phyloP scores from a whole-genome alignment of 1,140 invertebrate genomes.

The Drosophila suzukii region DNA sequence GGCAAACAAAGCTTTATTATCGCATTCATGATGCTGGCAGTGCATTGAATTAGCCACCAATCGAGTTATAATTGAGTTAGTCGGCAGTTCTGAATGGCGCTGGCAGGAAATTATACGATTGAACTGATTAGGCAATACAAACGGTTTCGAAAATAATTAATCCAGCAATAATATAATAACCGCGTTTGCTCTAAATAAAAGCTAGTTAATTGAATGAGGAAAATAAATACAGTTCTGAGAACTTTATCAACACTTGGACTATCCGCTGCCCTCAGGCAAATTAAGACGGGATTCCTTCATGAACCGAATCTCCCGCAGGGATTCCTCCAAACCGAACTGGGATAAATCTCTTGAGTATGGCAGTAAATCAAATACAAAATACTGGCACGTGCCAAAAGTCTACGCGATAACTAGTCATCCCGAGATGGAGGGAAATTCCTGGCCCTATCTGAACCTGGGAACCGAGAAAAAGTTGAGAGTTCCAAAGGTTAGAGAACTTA shows the following conservation, averaged over 20 bases:
- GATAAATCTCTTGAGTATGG: slow-evolving; percentile 50
- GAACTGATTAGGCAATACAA: slow-evolving; percentile 2
- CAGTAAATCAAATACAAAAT: slow-evolving; percentile 80
- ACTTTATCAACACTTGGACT: slow-evolving; percentile 8
- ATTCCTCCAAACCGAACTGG: slow-evolving; percentile 1
- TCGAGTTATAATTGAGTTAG: slow-evolving; percentile 63
- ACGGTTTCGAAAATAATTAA: not conserved
- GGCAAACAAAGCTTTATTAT: slow-evolving; percentile 44
- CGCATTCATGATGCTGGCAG: slow-evolving; percentile 18
- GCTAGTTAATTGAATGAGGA: not conserved
- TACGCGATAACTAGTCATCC: slow-evolving; percentile 36
- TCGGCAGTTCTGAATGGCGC: not conserved
- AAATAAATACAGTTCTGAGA: slow-evolving; percentile 2
- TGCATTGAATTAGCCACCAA: slow-evolving; percentile 65
- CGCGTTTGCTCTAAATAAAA: not conserved
- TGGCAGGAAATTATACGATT: slow-evolving; percentile 14
- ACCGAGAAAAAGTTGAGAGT: slow-evolving; percentile 32
- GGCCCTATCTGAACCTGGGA: not conserved
- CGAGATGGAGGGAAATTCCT: not conserved
- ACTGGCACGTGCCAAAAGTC: slow-evolving; percentile 61
- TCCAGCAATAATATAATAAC: not conserved
- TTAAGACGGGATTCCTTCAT: slow-evolving; percentile 26
- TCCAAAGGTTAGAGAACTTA: slow-evolving; percentile 64
- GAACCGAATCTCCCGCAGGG: slow-evolving; percentile 12
- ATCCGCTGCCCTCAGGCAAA: slow-evolving; percentile 22